Conservation (phyloP, 2,797 vertebrate genomes). For the Xiphophorus birchmanni region DNA sequence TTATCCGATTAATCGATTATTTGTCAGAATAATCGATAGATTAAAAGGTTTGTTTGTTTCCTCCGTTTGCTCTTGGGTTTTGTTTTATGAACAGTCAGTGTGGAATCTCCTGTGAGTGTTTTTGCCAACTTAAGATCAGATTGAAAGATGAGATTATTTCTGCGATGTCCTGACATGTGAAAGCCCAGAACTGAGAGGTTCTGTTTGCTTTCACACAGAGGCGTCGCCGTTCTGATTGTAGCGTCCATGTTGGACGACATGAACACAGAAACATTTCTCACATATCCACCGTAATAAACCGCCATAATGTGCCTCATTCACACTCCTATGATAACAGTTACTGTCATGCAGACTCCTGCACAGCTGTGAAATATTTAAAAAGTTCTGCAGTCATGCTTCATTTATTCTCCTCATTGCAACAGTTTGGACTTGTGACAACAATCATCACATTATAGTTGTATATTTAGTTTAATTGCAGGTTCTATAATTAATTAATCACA, state of each 20-base stretch:
- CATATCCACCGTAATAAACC: neutral
- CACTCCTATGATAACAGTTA: neutral
- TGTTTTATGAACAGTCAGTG: neutral
- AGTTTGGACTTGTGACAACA: neutral
- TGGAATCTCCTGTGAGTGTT: neutral
- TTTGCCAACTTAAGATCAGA: neutral
- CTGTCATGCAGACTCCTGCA: neutral
- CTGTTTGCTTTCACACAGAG: neutral
- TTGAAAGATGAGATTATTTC: neutral
- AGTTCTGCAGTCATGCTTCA: neutral
- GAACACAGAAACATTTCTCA: neutral
- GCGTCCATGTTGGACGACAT: neutral
- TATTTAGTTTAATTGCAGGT: neutral
- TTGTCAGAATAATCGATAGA: neutral
- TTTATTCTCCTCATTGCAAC: neutral
- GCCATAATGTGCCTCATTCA: neutral
- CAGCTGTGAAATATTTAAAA: neutral
- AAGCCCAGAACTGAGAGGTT: neutral
- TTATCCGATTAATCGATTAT: too few species aligned
- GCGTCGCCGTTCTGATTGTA: neutral
- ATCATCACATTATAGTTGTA: neutral
- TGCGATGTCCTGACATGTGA: neutral
- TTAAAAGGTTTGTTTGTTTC: neutral
- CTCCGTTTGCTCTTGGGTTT: neutral
- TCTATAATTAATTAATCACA: too few species aligned